A percentile compares a stretch with the other conserved stretches of the same genome.
phyloP scores from a whole-genome alignment of 1,140 invertebrate genomes.

The Bacillus rossius region DNA sequence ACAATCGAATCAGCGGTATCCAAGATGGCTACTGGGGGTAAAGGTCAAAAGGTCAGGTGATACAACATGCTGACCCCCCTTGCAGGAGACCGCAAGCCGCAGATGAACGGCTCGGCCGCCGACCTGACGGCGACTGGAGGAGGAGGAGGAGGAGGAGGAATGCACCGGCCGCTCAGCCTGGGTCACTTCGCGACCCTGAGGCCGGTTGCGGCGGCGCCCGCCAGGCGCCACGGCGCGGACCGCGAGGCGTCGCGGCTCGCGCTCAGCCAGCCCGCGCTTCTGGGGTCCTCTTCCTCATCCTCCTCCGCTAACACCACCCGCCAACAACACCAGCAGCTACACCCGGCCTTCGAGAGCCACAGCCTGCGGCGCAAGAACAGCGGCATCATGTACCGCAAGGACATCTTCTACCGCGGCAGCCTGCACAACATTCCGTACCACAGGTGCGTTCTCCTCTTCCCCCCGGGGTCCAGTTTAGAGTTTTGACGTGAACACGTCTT shows the following conservation, averaged over 20 bases:
- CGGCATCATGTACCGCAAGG: conserved; percentile 76
- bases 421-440: conserved; percentile 57
- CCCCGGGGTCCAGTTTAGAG: too few species aligned
- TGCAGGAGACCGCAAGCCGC: too few species aligned
- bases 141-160: neutral
- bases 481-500: too few species aligned
- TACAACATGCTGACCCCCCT: too few species aligned
- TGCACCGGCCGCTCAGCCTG: conserved; percentile 47
- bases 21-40: too few species aligned
- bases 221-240: neutral
- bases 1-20: too few species aligned
- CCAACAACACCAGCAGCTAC: neutral
- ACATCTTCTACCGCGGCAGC: conserved; percentile 83
- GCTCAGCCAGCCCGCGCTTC: conserved; percentile 56
- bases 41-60: too few species aligned
- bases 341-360: conserved; percentile 25
- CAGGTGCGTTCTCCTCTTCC: conserved; percentile 1
- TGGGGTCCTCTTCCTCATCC: conserved; percentile 32
- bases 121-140: too few species aligned
- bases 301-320: too few species aligned
- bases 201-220: conserved; percentile 12
- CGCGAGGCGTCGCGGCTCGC: conserved; percentile 44
- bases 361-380: conserved; percentile 36
- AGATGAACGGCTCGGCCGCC: too few species aligned
- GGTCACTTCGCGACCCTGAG: conserved; percentile 40